Conservation (phyloP, 2,888 invertebrate species). For the Dynastes hyllus region DNA sequence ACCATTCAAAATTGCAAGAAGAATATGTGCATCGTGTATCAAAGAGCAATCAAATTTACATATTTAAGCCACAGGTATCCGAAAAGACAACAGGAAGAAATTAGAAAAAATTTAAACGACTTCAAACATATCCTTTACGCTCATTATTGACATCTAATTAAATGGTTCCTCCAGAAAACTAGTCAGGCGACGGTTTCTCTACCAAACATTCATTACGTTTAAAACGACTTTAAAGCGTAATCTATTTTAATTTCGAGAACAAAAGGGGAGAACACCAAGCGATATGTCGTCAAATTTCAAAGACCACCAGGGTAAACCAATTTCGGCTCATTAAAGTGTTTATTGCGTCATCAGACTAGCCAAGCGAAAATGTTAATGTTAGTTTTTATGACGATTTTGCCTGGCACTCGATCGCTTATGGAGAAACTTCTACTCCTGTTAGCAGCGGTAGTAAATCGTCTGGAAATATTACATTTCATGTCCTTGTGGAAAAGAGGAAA, state of each 20-base stretch:
- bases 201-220: neutral
- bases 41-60: too few relatives aligned
- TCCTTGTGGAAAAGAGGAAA: neutral
- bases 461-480: conserved; percentile 9
- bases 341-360: conserved; percentile 28
- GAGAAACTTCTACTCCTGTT: conserved; percentile 21
- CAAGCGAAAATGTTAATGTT: conserved; percentile 38
- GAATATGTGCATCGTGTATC: too few relatives aligned
- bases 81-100: neutral
- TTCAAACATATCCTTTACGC: neutral
- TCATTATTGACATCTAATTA: neutral
- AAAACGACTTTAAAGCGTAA: conserved; percentile 7
- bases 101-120: neutral
- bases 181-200: neutral
- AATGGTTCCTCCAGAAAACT: neutral
- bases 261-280: conserved; percentile 15
- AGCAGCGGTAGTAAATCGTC: conserved; percentile 5
- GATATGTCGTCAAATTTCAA: conserved; percentile 36
- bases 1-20: too few relatives aligned
- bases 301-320: conserved; percentile 35
- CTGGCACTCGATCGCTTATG: conserved; percentile 7
- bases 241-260: conserved; percentile 30
- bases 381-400: conserved; percentile 29
- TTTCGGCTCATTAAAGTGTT: conserved; percentile 36
- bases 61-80: too few relatives aligned